These are phyloP conservation scores for Pseudochirops corinnae DNA, from an alignment of 2,797 vertebrate genomes.

Conservation along the genomic window DNA sequence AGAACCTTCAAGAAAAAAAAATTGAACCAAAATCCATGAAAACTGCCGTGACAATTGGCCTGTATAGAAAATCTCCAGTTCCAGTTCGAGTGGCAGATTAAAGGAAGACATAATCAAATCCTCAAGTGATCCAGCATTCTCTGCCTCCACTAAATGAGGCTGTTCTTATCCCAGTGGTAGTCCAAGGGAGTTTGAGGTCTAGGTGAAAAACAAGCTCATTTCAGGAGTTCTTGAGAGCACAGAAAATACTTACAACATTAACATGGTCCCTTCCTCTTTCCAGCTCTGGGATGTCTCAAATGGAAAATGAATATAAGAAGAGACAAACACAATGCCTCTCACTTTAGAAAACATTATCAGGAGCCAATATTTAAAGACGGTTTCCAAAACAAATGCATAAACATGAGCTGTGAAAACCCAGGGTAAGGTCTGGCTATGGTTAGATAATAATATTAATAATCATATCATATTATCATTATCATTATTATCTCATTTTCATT, in stretches of 20 bases:
- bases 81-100: background rate
- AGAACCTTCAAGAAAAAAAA: background rate
- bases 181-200: conserved; percentile 13
- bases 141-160: conserved; percentile 44
- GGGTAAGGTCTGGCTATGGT: background rate
- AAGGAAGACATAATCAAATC: background rate
- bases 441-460: background rate
- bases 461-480: background rate
- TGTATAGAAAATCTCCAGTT: background rate
- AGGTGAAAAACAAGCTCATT: conserved; percentile 46
- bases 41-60: background rate
- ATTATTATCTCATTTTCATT: background rate
- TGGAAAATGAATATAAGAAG: conserved; percentile 36
- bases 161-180: conserved; percentile 17
- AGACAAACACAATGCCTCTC: conserved; percentile 1
- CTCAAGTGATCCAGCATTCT: background rate
- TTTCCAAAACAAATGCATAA: background rate
- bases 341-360: conserved; percentile 19
- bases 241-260: conserved; percentile 39
- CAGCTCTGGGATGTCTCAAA: background rate
- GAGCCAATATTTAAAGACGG: conserved; percentile 42
- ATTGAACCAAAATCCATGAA: conserved; percentile 6
- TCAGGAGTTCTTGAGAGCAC: conserved; percentile 50
- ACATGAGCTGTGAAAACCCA: background rate
- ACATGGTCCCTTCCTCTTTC: conserved; percentile 31